Evolutionary conservation across 2,888 invertebrate species (phyloP).

Genomic region (Nymphalis c-album): DNA sequence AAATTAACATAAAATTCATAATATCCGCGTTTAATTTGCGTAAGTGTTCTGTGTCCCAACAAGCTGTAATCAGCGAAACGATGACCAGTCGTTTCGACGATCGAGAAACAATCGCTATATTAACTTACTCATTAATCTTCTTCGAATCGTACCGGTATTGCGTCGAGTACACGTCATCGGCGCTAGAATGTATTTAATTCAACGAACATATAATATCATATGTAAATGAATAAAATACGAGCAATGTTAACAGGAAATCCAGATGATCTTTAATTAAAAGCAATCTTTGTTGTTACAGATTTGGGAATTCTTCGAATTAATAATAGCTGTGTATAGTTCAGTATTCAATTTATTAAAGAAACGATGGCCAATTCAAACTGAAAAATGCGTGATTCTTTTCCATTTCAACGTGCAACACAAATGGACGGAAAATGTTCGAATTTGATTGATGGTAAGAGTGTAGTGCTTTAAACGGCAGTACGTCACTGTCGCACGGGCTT

Average conservation of each 20-base stretch:
- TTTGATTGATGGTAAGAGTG: conserved; percentile 19
- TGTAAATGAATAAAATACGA: not conserved
- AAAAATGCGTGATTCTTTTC: not conserved
- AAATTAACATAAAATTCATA: no score
- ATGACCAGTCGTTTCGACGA: not conserved
- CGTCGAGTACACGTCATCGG: conserved; percentile 9
- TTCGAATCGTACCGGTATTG: conserved; percentile 1
- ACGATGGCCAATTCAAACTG: not conserved
- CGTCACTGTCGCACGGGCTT: conserved; percentile 19
- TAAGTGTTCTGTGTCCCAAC: not conserved
- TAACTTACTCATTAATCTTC: conserved; percentile 18
- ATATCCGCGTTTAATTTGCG: not conserved
- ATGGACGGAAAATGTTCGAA: conserved; percentile 3
- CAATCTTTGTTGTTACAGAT: not conserved
- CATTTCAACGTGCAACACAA: not conserved
- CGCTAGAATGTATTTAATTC: not conserved
- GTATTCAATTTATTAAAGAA: not conserved
- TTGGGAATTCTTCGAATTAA: not conserved
- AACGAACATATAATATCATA: not conserved
- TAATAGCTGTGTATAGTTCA: no score
- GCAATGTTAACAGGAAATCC: not conserved
- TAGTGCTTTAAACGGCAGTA: conserved; percentile 15
- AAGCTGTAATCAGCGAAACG: not conserved
- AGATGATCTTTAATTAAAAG: not conserved
- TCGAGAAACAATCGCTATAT: not conserved